These are phyloP conservation scores for Talpa occidentalis DNA, from an alignment of 2,113 vertebrate genomes.

Conservation along the genomic window DNA sequence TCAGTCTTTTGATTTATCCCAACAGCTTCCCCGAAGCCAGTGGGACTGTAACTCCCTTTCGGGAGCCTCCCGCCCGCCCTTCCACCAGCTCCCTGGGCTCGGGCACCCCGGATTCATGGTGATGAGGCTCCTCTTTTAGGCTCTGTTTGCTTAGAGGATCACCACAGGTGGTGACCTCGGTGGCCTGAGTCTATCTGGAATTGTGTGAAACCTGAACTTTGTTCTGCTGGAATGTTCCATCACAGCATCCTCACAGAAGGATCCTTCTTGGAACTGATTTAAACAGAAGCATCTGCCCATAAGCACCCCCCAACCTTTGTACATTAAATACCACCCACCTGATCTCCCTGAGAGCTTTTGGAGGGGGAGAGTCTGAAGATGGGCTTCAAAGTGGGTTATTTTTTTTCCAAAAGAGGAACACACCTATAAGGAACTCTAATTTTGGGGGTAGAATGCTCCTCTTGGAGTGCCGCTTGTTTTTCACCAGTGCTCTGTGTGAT, in stretches of 20 bases:
- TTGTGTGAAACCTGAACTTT: not conserved
- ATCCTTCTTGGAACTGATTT: slow-evolving; percentile 16
- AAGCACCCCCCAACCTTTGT: not conserved
- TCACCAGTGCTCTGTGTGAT: not conserved
- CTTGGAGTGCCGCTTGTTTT: not conserved
- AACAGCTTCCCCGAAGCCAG: slow-evolving; percentile 42
- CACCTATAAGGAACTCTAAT: not conserved
- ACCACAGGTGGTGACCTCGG: slow-evolving; percentile 30
- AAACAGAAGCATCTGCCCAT: not conserved
- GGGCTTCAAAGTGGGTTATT: slow-evolving; percentile 38
- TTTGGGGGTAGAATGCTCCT: not conserved
- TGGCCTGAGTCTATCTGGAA: not conserved
- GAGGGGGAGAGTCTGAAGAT: not conserved
- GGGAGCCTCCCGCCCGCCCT: slow-evolving; percentile 48
- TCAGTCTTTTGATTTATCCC: slow-evolving; percentile 70
- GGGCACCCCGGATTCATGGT: not conserved
- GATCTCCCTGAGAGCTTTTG: slow-evolving; percentile 16
- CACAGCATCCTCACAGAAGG: not conserved
- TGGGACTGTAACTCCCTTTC: slow-evolving; percentile 60
- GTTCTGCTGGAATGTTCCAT: slow-evolving; percentile 51
- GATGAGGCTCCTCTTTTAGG: slow-evolving; percentile 53
- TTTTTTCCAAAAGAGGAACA: slow-evolving; percentile 15
- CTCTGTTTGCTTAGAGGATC: slow-evolving; percentile 61
- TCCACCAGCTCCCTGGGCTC: slow-evolving; percentile 65
- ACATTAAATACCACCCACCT: not conserved